Conservation (phyloP, 2,113 vertebrate genomes). For the Cottus gobio region DNA sequence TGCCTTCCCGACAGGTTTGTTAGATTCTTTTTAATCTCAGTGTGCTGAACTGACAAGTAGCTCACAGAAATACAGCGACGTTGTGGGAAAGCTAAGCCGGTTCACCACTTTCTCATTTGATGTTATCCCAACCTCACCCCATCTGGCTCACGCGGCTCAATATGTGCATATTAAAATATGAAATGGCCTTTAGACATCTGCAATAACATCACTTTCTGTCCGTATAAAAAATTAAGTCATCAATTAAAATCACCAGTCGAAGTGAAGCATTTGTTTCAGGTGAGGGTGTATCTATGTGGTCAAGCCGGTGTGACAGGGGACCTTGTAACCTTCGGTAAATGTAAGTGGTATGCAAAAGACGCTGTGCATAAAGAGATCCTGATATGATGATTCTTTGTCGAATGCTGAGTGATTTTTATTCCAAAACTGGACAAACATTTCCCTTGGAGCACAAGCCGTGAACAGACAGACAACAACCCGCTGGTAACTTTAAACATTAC, state of each 20-base stretch:
- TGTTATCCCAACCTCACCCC: slow-evolving; percentile 40
- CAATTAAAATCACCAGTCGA: slow-evolving; percentile 1
- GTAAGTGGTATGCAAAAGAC: slow-evolving; percentile 2
- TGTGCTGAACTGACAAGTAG: slow-evolving; percentile 27
- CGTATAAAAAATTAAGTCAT: not conserved
- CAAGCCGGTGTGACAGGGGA: not conserved
- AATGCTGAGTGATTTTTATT: slow-evolving; percentile 6
- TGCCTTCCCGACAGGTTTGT: slow-evolving; percentile 17
- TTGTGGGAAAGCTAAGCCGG: slow-evolving; percentile 30
- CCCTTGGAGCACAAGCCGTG: not conserved
- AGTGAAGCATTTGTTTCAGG: not conserved
- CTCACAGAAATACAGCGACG: slow-evolving; percentile 5
- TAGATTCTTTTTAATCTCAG: slow-evolving; percentile 47
- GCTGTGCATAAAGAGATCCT: slow-evolving; percentile 3
- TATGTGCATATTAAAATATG: slow-evolving; percentile 29
- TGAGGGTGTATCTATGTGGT: not conserved
- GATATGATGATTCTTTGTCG: slow-evolving; percentile 7
- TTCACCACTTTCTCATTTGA: slow-evolving; percentile 51
- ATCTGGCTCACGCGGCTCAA: slow-evolving; percentile 37
- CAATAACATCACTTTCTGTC: not conserved
- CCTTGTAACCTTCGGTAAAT: not conserved
- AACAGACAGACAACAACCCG: slow-evolving; percentile 18
- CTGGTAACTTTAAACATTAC: slow-evolving; percentile 19
- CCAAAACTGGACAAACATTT: slow-evolving; percentile 13
- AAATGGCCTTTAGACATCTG: slow-evolving; percentile 31